Percentiles rank a stretch among this genome's conserved stretches.
Evolutionary conservation across 2,797 vertebrate species (phyloP).

Genomic region (Hemitrygon akajei): DNA sequence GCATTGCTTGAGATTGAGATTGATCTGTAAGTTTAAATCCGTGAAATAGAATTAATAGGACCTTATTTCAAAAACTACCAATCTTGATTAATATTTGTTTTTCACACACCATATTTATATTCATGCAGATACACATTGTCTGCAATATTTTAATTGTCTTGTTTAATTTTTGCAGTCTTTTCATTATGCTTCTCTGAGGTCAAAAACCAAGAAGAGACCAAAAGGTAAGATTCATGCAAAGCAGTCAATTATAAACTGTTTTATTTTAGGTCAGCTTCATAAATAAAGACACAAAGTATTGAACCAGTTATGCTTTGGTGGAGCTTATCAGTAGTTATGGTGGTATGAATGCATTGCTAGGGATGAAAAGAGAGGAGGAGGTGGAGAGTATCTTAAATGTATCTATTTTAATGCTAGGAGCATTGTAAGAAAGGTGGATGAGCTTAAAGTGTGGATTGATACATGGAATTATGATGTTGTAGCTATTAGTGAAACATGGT

Average conservation of each 20-base stretch:
- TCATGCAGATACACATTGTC: neutral
- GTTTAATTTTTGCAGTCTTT: conserved; percentile 62
- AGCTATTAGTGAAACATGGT: too few relatives aligned
- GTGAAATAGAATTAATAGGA: neutral
- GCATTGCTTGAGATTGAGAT: neutral
- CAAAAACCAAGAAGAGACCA: conserved; percentile 82
- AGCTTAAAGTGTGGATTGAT: too few relatives aligned
- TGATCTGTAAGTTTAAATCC: neutral
- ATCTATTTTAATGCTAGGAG: too few relatives aligned
- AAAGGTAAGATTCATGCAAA: conserved; percentile 62
- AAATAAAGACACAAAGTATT: neutral
- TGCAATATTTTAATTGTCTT: neutral
- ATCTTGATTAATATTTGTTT: neutral
- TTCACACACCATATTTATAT: neutral
- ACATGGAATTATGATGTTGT: too few relatives aligned
- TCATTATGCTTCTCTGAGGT: conserved; percentile 79
- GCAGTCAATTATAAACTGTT: neutral
- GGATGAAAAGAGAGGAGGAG: too few relatives aligned
- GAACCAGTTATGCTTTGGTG: neutral
- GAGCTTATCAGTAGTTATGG: too few relatives aligned
- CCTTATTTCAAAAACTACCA: too few relatives aligned
- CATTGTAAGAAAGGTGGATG: too few relatives aligned
- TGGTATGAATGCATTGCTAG: too few relatives aligned
- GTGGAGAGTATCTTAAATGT: too few relatives aligned
- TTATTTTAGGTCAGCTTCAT: neutral